Base-by-base conservation (phyloP, 2,888 invertebrate genomes). In the Phyllotreta striolata region DNA sequence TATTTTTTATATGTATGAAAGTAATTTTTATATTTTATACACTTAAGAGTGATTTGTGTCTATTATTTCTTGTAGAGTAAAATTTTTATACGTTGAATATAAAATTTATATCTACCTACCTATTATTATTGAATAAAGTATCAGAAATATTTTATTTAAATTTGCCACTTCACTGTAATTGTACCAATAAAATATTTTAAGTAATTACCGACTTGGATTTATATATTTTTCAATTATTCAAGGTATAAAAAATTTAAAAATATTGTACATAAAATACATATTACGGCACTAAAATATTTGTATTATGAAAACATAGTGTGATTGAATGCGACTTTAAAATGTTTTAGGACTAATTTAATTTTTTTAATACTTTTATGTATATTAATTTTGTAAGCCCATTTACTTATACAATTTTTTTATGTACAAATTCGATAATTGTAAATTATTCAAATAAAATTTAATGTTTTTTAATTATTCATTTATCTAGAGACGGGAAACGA, bases 241-340 rank as follows among this genome's bases (percentile, higher is more conserved):
- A 24, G 24, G 24, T 24, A 24, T 24, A 24, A 24, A 24, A 24
- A 24, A 24, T 24, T 3, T 24, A 24, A 24, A 37, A 44, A 12
- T n/a, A 14, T 57, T 58, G 68, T 68, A 70, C 70, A 63, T 6
- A 61, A 57, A 63, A 68, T 72, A 72, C 72, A 70, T 72, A 70
- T 41, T 63, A 66, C 64, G 67, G 69, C 65, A 66, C 67, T 72
- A 72, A 69, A 52, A 52, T 49, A 37, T 47, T 40, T 46, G 13
- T 24, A 52, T 38, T 40, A 58, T 38, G 64, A 66, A 67, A 63
- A 64, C 66, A 67, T 69, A 65, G 72, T 70, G 72, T 72, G 70
- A 70, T 70, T 68, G 65, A 62, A 61, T 64, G 35, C 35, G 13
- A 9, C 55, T 55, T 59, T 70, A 70, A 66, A 63, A 63, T 66